Evolutionary conservation across 2,888 invertebrate species (phyloP).

Genomic region (Hypolimnas misippus): DNA sequence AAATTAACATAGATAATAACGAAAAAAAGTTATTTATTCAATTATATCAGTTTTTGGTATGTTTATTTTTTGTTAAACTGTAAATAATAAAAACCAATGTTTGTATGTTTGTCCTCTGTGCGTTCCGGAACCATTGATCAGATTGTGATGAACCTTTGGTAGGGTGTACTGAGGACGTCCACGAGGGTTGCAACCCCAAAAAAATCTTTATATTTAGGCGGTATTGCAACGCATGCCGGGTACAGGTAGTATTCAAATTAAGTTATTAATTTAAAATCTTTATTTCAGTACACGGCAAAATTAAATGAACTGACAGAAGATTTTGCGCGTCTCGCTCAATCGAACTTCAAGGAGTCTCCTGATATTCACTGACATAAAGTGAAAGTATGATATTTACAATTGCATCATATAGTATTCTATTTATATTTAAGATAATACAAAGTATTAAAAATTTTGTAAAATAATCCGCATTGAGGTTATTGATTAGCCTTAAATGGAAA

Average conservation of each 20-base stretch:
- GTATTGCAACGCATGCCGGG: too few relatives aligned
- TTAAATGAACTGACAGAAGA: slow-evolving; percentile 71
- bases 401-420: not conserved
- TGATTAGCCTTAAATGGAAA: not conserved
- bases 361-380: slow-evolving; percentile 28
- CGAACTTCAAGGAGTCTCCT: slow-evolving; percentile 57
- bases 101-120: too few relatives aligned
- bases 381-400: not conserved
- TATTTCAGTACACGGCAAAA: slow-evolving; percentile 67
- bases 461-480: not conserved
- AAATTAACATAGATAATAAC: too few relatives aligned
- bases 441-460: not conserved
- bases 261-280: not conserved
- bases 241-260: not conserved
- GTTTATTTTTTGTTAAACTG: too few relatives aligned
- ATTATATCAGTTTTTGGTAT: too few relatives aligned
- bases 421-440: not conserved
- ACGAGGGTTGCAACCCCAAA: too few relatives aligned
- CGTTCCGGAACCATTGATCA: too few relatives aligned
- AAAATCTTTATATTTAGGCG: too few relatives aligned
- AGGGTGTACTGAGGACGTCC: too few relatives aligned
- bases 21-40: too few relatives aligned
- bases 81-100: too few relatives aligned
- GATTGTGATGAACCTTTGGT: too few relatives aligned
- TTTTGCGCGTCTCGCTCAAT: slow-evolving; percentile 63